A percentile compares a stretch with the other conserved stretches of the same genome.
phyloP scores from a whole-genome alignment of 2,797 vertebrate genomes.

The Gymnothorax reevesii region DNA sequence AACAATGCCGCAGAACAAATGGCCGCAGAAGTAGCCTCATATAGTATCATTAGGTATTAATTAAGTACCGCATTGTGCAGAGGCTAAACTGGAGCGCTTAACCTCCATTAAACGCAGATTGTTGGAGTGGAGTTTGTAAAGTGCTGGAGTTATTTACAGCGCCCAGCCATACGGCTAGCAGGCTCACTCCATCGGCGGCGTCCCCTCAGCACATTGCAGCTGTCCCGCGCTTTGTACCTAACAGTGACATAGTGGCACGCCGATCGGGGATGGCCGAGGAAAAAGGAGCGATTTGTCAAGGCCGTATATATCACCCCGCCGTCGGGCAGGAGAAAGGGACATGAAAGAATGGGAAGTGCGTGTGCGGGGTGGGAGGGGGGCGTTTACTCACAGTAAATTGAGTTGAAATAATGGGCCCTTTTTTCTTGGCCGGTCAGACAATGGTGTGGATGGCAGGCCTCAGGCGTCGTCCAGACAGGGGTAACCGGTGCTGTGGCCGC shows the following conservation, averaged over 20 bases:
- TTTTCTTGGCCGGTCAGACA: constrained; percentile 74
- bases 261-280: constrained; percentile 33
- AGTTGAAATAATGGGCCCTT: constrained; percentile 78
- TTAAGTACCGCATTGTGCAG: background rate
- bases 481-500: constrained; percentile 76
- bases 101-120: constrained; percentile 33
- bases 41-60: background rate
- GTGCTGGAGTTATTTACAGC: constrained; percentile 55
- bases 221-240: constrained; percentile 78
- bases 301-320: constrained; percentile 67
- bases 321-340: constrained; percentile 54
- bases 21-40: background rate
- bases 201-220: constrained; percentile 79
- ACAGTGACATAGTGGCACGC: constrained; percentile 70
- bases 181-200: constrained; percentile 65
- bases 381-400: constrained; percentile 83
- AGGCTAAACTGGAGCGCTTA: constrained; percentile 21
- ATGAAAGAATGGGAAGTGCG: constrained; percentile 42
- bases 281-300: constrained; percentile 73
- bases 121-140: constrained; percentile 52
- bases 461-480: constrained; percentile 66
- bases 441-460: constrained; percentile 68
- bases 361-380: constrained; percentile 56
- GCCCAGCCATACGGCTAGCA: constrained; percentile 63
- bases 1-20: background rate